Base-by-base conservation (phyloP, 2,888 invertebrate genomes). In the Hirtodrosophila trivittata region DNA sequence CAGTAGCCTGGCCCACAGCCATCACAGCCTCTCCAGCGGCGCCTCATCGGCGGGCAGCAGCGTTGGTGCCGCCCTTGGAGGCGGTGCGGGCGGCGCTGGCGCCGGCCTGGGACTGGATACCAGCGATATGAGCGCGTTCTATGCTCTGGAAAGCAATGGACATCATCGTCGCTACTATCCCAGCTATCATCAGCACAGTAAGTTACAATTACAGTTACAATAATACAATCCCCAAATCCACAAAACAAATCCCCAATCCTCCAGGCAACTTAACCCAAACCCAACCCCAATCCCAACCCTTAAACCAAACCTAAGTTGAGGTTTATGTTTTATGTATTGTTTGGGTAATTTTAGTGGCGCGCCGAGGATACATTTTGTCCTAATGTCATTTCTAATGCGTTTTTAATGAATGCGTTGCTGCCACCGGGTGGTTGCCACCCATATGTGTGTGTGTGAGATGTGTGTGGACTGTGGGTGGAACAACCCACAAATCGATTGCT, bases 141-240 rank as follows among this genome's bases (percentile, higher is more conserved):
- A 91, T 82, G 91, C 91, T 39, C 74, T 91, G 25, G 91, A 91
- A 78, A 90, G 89, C 77, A 89, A 90, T 68, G 89, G 91, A 63
- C 91, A 91, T 84, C 91, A 91, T 70, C 86, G 91, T 71, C 83
- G 91, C 80, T 91, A 91, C 77, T 91, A 91, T 87, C 90, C 91
- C 74, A 89, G 91, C 77, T 91, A 91, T 86, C 91, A 90, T 82
- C 89, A 89, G 74, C 89, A 89, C 87, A 88, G 91, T 91, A 78
- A 90, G 91, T 90, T 52, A 30, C 12, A 55, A 7, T 55, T 10
- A 33, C 32, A 55, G 5, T 47, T 12, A 21, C 30, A 6, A 10
- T 14, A 6, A 26, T 21, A 21, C 18, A 21, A 21, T 21, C 18
- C 2, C 18, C 5, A 26, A n/a, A n/a, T n/a, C n/a, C n/a, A n/a